Conservation (phyloP, 2,113 vertebrate genomes). For the Bubo bubo region DNA sequence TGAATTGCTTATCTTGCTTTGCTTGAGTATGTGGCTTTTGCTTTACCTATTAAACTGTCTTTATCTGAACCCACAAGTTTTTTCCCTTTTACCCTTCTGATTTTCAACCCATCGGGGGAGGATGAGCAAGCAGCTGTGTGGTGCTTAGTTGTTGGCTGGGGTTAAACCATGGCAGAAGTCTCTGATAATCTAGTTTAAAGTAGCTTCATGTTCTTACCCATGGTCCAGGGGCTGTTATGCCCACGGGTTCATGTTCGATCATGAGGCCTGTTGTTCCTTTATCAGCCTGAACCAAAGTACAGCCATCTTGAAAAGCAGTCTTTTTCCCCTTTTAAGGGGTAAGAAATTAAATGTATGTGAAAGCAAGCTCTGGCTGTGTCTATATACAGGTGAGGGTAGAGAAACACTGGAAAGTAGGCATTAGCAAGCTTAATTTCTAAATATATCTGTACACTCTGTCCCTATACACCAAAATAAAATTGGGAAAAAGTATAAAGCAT, state of each 20-base stretch:
- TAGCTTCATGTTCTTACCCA: rapidly evolving
- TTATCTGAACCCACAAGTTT: not conserved
- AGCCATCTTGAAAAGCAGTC: not conserved
- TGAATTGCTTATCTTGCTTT: not conserved
- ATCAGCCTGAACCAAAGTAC: not conserved
- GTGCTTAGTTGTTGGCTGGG: too few relatives aligned
- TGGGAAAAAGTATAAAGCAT: not conserved
- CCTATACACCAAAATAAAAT: not conserved
- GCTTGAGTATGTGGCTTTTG: not conserved
- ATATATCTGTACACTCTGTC: too few relatives aligned
- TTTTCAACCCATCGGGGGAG: too few relatives aligned
- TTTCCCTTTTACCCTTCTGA: not conserved
- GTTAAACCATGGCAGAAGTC: too few relatives aligned
- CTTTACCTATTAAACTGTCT: not conserved
- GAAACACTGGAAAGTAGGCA: not conserved
- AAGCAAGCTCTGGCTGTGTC: not conserved
- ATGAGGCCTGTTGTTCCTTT: not conserved
- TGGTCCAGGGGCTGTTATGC: not conserved
- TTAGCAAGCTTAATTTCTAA: not conserved
- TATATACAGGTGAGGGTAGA: not conserved
- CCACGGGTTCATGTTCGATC: rapidly evolving
- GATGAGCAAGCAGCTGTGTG: too few relatives aligned
- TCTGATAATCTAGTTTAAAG: not conserved
- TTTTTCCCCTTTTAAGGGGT: not conserved
- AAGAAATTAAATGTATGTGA: not conserved